Base-by-base conservation (phyloP, 2,888 invertebrate species). In the Nomada ferruginata region DNA sequence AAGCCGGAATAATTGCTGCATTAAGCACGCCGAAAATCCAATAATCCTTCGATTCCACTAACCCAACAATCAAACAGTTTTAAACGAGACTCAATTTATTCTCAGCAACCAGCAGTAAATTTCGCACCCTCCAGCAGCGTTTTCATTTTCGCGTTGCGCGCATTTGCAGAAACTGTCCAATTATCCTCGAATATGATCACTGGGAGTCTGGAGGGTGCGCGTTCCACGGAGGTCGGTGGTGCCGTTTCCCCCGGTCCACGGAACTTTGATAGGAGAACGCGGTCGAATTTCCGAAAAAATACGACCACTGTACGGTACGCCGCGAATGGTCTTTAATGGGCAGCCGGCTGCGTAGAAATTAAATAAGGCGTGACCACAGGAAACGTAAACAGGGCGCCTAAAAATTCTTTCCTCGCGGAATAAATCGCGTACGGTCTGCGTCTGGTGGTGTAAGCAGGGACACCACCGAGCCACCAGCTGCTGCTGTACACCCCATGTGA, bases 341-440 rank as follows among this genome's bases (percentile, higher is more conserved):
- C 60, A 36, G 60, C 44, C 29, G 55, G 15, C 47, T 63, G 76
- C 18, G 72, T 52, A 76, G 71, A 76, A 79, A 82, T 82, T 77
- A 73, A 77, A 71, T 76, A 86, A 86, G 82, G 85, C 60, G 66
- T 15, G 76, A 81, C 64, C 63, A 66, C 84, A 78, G 64, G 70
- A 76, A 79, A 79, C 77, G 75, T 78, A 78, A 84, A 79, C 59
- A 76, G 44, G 53, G 66, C 18, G 82, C 73, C 79, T 83, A 77
- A 85, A 87, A 87, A 86, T 87, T 84, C 82, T 82, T 82, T 78
- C 63, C 72, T 63, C 82, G 11, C 44, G 23, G 64, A 68, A 87
- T 84, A 86, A 84, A 84, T 86, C 79, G 86, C 64, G 53, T 36
- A 64, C 60, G 57, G 53, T 44, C 52, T 29, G 65, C 63, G 63